phyloP scores from a whole-genome alignment of 2,888 invertebrate species.

The Magallana nippona region DNA sequence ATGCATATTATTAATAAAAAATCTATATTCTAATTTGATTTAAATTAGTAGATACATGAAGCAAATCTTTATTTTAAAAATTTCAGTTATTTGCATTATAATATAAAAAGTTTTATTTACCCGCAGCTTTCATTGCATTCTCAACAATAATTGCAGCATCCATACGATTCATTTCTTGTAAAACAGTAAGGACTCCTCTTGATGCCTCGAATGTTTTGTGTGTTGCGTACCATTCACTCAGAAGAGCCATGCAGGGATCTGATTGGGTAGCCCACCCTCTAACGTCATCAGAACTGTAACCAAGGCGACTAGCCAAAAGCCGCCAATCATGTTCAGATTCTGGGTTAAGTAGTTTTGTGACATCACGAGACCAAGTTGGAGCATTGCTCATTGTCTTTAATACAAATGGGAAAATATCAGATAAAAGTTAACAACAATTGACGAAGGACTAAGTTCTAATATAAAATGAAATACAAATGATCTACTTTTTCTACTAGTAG shows the following conservation, averaged over 20 bases:
- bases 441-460: no score
- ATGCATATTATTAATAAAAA: neutral
- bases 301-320: constrained; percentile 73
- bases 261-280: constrained; percentile 74
- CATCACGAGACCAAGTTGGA: constrained; percentile 76
- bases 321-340: constrained; percentile 75
- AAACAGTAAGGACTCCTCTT: constrained; percentile 67
- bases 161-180: constrained; percentile 75
- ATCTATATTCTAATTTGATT: neutral
- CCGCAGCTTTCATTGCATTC: constrained; percentile 73
- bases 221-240: constrained; percentile 78
- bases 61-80: no score
- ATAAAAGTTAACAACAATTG: no score
- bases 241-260: constrained; percentile 77
- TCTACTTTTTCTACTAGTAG: no score
- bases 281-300: constrained; percentile 76
- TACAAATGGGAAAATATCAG: neutral
- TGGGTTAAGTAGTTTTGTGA: constrained; percentile 75
- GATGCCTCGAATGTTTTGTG: constrained; percentile 76
- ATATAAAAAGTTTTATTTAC: constrained; percentile 50
- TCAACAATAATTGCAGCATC: constrained; percentile 76
- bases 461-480: no score
- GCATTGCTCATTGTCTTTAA: constrained; percentile 76
- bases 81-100: neutral
- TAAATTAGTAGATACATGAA: neutral